phyloP scores from a whole-genome alignment of 1,140 invertebrate genomes.

The Armadillidium nasatum region DNA sequence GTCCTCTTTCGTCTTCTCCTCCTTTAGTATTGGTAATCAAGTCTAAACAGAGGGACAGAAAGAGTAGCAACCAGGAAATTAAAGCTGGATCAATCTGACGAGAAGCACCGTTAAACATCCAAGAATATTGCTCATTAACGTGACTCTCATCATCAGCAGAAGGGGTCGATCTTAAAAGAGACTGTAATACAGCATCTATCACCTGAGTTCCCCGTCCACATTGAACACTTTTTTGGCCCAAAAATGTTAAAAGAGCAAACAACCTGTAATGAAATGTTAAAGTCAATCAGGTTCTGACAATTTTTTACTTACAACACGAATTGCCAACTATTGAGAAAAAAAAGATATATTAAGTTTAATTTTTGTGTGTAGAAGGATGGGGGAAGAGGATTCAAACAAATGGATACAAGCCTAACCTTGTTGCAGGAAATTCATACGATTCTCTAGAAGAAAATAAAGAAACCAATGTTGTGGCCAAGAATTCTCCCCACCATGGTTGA shows the following conservation, averaged over 20 bases:
- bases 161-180: constrained; percentile 50
- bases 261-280: constrained; percentile 58
- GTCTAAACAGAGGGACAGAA: constrained; percentile 69
- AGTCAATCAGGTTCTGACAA: neutral
- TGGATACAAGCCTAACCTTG: constrained; percentile 59
- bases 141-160: constrained; percentile 45
- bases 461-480: constrained; percentile 72
- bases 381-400: neutral
- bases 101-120: constrained; percentile 24
- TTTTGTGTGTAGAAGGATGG: neutral
- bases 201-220: constrained; percentile 46
- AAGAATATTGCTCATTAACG: neutral
- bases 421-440: constrained; percentile 72
- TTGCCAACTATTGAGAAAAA: too few relatives aligned
- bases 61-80: constrained; percentile 64
- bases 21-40: constrained; percentile 48
- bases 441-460: constrained; percentile 72
- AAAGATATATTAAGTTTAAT: neutral
- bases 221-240: constrained; percentile 72
- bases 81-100: constrained; percentile 33
- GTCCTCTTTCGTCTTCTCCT: neutral
- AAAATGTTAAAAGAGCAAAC: constrained; percentile 77
- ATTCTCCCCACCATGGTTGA: constrained; percentile 81
- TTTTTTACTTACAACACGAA: too few relatives aligned
- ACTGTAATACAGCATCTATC: constrained; percentile 50